Evolutionary conservation across 2,888 invertebrate species (phyloP), one percentile per base, ranked within the genome.

Genomic region (Apamea anceps): DNA sequence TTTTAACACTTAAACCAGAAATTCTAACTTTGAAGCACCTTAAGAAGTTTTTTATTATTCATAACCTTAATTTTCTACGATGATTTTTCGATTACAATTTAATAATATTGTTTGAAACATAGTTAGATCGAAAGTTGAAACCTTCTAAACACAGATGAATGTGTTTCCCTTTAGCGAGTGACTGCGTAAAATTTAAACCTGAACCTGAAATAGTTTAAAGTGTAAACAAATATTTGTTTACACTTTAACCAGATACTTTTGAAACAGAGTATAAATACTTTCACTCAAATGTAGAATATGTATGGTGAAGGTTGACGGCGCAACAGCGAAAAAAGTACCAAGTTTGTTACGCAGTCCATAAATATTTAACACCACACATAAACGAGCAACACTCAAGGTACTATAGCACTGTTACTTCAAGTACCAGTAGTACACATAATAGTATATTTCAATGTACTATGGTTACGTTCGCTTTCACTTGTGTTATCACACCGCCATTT

Each of bases 391-490:
- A 87, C 77, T 45, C 42, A 74, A 25, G 6, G 57, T 15, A 57
- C 28, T 28, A 25, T 18, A 37, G 75, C 48, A 51, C 48, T 7
- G 15, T 28, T 66, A 79, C 65, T 63, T 28, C 7, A 37, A 67
- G 74, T 82, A 84, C 57, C 28, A 37, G n/a, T 57, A 48, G 13
- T 45, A 42, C 32, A 48, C 57, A 78, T 63, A 82, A 82, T 82
- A 67, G 84, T 85, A 84, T 78, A 80, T 83, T 82, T 73, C 74
- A 87, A 85, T 72, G 83, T 75, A 76, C 82, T 37, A 74, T 66
- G 68, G 82, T 78, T 75, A 71, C 42, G 71, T 74, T 60, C 86
- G 88, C 94, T 94, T 93, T 94, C 94, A 92, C 94, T 93, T 87
- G 67, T 86, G 87, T 90, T 92, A 91, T 92, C 91, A 88, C 85